Evolutionary conservation across 2,113 vertebrate genomes (phyloP), one percentile per base, ranked within the genome.

Genomic region (Actinemys pallida): DNA sequence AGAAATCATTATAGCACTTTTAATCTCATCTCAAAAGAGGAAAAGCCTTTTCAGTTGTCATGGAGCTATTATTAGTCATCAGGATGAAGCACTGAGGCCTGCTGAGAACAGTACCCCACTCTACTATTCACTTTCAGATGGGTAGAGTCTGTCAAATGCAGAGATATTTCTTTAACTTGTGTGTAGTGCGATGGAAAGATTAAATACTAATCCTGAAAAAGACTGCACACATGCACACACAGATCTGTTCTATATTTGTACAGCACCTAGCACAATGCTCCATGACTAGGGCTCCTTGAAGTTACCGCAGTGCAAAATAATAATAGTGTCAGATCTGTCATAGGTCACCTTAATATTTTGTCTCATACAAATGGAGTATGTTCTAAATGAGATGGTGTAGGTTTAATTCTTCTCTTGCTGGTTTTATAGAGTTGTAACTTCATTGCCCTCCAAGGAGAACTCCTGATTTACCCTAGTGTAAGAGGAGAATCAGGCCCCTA

Each of bases 11-110:
- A 6, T 5, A 90, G 45, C 42, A 45, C 5, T 90, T 56, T 56
- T 81, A 90, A 81, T 72, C 81, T 82, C 56, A 56, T 35, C 81
- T 90, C 39, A 72, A 84, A 91, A 50, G 72, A n/a, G 19, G 86
- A 35, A 81, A 83, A 86, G 19, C 75, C 75, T 56, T 31, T 84
- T 93, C 42, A 47, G 54, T 76, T 42, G 47, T 49, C 83, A 50
- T 2, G 5, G 24, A 86, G 59, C 54, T 90, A 54, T 92, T 90
- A 78, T 49, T 75, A 80, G 49, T 83, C 87, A 93, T 31, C n/a
- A 65, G 65, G 56, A 76, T 69, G 80, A 62, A 90, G 9, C 56
- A 90, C 50, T 82, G 81, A 93, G 91, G n/a, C 5, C 35, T 49
- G 47, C 4, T 20, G 1, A 22, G 47, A 59, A 76, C 89, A 76